Percentiles rank a stretch among this genome's conserved stretches.
Evolutionary conservation across 1,140 invertebrate genomes (phyloP).

Genomic region (Acyrthosiphon pisum): DNA sequence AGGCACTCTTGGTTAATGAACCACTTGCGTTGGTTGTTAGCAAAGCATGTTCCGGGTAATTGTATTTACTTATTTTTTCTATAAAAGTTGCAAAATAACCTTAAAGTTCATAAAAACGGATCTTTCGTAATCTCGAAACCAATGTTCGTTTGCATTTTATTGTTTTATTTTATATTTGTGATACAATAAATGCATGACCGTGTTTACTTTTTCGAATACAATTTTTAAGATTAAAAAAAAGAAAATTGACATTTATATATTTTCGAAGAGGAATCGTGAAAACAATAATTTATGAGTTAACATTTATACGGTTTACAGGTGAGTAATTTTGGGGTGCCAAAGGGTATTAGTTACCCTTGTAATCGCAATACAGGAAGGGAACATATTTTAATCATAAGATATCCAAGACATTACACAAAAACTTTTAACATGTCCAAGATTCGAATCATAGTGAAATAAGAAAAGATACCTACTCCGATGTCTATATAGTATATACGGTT

Average conservation of each 20-base stretch:
- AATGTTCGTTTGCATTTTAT: slow-evolving; percentile 10
- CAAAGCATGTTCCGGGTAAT: neutral
- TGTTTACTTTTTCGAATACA: neutral
- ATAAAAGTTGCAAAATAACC: neutral
- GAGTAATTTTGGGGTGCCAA: neutral
- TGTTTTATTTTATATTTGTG: slow-evolving; percentile 6
- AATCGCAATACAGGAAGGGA: neutral
- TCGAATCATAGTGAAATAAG: neutral
- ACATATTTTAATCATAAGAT: neutral
- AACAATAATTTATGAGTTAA: neutral
- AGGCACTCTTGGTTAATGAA: neutral
- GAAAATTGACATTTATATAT: neutral
- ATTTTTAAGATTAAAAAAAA: neutral
- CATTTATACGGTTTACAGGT: neutral
- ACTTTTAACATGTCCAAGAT: neutral
- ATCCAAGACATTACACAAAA: neutral
- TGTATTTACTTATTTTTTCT: neutral
- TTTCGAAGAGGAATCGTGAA: neutral
- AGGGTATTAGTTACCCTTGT: neutral
- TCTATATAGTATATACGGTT: neutral
- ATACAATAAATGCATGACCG: neutral
- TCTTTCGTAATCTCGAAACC: neutral
- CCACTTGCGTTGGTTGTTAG: neutral
- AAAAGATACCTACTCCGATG: neutral
- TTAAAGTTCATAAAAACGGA: neutral